Evolutionary conservation across 1,140 invertebrate genomes (phyloP), one percentile per base, ranked within the genome.

Genomic region (Palaemon carinicauda): DNA sequence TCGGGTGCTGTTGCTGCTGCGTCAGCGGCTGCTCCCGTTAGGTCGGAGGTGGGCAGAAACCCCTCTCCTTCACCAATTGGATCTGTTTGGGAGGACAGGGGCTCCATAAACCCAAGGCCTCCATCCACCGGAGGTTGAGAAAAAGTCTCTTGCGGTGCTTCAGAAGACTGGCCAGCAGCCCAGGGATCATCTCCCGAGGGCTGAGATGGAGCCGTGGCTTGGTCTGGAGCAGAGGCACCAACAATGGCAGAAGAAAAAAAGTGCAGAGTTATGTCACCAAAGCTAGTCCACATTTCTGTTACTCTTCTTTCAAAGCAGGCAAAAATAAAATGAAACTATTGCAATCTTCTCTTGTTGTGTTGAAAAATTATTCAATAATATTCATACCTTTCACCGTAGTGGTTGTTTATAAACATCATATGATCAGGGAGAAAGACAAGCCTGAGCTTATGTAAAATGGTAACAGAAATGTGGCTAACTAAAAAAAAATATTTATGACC

Each of bases 121-220:
- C 29, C 52, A 19, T 80, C 78, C 54, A 17, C 78, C 27, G 33
- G 27, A 29, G 78, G 53, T 80, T 80, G 78, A 54, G 78, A 51
- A 54, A 80, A 24, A 80, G 78, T 33, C 78, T 80, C 78, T n/a
- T 80, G 52, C 53, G 53, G 29, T 80, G 78, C 24, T 24, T 51
- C 21, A 80, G 78, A 51, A 31, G 78, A 31, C 54, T 80, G 78
- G 21, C 52, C 54, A n/a, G 78, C 29, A 31, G 54, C 78, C 78
- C 78, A 80, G 78, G 78, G 78, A 80, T 80, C 78, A 33, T 80
- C 78, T 60, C 78, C 78, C 78, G 31, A 54, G 78, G 78, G 78
- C 78, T 80, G 78, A 80, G 78, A 54, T 60, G 78, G 78, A 69
- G 65, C 24, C 54, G 78, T 54, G 60, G 78, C 78, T 80, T 80